phyloP scores from a whole-genome alignment of 64 coral and sea anemone genomes.

The Astreopora myriophthalma region DNA sequence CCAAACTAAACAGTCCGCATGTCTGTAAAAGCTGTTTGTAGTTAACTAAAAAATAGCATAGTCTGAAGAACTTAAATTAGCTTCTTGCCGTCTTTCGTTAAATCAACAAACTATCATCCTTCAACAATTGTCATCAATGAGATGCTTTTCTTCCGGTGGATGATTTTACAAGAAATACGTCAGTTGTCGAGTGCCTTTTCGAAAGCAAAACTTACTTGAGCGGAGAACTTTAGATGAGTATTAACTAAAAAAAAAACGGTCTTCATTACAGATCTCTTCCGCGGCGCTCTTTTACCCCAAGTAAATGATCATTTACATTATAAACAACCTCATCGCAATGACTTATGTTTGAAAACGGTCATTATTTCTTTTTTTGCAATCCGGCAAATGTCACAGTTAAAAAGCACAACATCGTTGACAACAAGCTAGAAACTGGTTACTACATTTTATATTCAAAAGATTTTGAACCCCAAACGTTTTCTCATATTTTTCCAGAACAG shows the following conservation, averaged over 20 bases:
- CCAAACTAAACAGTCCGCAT: neutral
- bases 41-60: neutral
- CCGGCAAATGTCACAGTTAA: no score
- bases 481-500: no score
- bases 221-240: neutral
- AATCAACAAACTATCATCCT: conserved; percentile 15
- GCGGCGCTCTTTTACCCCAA: no score
- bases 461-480: neutral
- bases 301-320: no score
- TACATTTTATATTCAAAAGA: neutral
- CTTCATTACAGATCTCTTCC: neutral
- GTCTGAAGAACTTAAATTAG: neutral
- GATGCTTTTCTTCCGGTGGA: neutral
- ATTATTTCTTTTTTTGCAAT: no score
- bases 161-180: neutral
- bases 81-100: neutral
- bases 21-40: neutral
- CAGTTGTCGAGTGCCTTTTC: neutral
- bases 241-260: neutral
- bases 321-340: no score
- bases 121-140: neutral
- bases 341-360: no score
- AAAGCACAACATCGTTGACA: neutral
- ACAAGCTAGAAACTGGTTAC: neutral
- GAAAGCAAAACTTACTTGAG: neutral